Percentiles rank a stretch among this genome's conserved stretches.
Conservation (phyloP, 1,140 invertebrate genomes). For the Drosophila pruinosa region DNA sequence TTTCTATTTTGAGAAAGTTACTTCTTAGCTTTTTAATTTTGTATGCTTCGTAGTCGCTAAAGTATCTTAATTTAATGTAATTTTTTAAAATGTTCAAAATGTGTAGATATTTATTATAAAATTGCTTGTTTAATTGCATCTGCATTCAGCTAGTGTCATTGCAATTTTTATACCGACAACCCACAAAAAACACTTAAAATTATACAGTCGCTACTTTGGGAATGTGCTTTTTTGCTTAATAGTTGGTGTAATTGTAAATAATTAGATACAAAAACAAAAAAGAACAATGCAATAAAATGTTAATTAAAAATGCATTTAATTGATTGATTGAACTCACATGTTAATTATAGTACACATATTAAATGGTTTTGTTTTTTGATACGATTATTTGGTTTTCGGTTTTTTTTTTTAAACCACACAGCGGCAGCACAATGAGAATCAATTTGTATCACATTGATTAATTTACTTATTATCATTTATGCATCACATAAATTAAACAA, state of each 20-base stretch:
- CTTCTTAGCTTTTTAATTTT: no score
- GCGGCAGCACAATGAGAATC: slow-evolving; percentile 71
- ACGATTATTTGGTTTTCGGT: slow-evolving; percentile 26
- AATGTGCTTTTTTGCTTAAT: slow-evolving; percentile 7
- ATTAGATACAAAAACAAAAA: slow-evolving; percentile 2
- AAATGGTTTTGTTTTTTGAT: slow-evolving; percentile 56
- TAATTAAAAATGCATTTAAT: slow-evolving; percentile 13
- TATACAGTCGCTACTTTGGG: background rate
- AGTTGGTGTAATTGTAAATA: slow-evolving; percentile 1
- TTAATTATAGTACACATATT: slow-evolving; percentile 68
- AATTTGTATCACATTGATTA: slow-evolving; percentile 76
- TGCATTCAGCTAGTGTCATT: slow-evolving; percentile 22
- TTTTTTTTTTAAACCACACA: slow-evolving; percentile 43
- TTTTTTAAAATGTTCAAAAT: no score
- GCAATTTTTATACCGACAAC: background rate
- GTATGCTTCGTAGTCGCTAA: no score
- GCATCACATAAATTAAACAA: slow-evolving; percentile 36
- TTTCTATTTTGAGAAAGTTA: no score
- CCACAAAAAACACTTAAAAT: slow-evolving; percentile 8
- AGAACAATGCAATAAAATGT: slow-evolving; percentile 3
- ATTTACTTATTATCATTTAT: slow-evolving; percentile 48
- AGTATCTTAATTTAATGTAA: no score
- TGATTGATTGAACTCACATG: slow-evolving; percentile 67
- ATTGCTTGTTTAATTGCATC: no score
- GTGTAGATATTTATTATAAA: no score